These are phyloP conservation scores for Phorcus lineatus DNA, from an alignment of 2,888 invertebrate species.

Conservation along the genomic window DNA sequence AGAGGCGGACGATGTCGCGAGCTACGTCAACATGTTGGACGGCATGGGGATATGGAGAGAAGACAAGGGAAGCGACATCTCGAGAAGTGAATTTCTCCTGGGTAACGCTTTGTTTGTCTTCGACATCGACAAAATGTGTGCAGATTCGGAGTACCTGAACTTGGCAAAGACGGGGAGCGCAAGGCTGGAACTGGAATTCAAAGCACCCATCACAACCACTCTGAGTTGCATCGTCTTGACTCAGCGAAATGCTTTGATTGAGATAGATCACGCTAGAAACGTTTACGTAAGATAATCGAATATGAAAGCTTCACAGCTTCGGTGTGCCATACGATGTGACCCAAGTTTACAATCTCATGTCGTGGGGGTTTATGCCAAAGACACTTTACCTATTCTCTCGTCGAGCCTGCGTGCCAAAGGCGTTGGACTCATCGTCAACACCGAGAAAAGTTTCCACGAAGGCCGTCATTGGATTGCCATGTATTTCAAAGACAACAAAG, in stretches of 20 bases:
- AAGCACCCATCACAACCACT: not conserved
- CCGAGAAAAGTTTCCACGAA: not conserved
- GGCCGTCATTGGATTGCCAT: slow-evolving; percentile 14
- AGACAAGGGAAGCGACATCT: not conserved
- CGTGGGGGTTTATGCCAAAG: not conserved
- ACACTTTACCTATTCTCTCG: not conserved
- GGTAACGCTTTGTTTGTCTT: not conserved
- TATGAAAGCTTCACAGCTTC: not conserved
- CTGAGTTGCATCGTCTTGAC: not conserved
- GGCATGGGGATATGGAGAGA: not conserved
- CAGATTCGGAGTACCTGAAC: not conserved
- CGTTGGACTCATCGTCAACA: not conserved
- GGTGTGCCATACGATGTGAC: not conserved
- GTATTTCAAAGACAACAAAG: not conserved
- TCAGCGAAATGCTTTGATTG: not conserved
- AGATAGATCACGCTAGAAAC: not conserved
- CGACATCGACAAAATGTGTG: not conserved
- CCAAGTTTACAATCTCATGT: not conserved
- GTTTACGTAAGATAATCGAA: not conserved
- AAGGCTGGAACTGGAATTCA: not conserved
- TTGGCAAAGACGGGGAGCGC: not conserved
- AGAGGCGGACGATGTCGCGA: not conserved
- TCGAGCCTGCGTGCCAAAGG: not conserved
- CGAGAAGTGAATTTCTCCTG: not conserved
- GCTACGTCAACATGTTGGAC: not conserved